Evolutionary conservation across 2,888 invertebrate genomes (phyloP).

Genomic region (Oxycera nigricornis): DNA sequence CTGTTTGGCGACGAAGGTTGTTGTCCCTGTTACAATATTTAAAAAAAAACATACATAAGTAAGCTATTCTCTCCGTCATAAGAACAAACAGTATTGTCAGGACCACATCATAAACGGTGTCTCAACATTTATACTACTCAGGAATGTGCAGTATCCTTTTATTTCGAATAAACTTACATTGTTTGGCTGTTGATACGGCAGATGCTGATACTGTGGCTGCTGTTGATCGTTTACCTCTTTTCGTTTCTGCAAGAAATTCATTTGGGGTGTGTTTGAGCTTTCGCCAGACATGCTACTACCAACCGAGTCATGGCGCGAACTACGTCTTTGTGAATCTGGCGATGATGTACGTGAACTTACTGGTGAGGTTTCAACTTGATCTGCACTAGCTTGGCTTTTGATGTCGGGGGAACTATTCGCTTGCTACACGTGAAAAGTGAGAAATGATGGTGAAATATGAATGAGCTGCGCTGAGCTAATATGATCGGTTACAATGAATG

Average conservation of each 20-base stretch:
- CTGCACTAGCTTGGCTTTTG: conserved; percentile 55
- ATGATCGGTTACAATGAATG: background rate
- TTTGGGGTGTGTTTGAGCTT: conserved; percentile 63
- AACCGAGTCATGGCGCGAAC: conserved; percentile 56
- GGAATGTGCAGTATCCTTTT: background rate
- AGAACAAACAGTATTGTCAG: background rate
- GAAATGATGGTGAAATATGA: background rate
- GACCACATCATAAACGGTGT: background rate
- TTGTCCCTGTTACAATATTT: conserved; percentile 1
- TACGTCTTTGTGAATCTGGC: conserved; percentile 63
- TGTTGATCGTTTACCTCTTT: conserved; percentile 57
- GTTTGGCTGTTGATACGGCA: conserved; percentile 2
- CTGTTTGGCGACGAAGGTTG: conserved; percentile 56
- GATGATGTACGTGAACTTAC: conserved; percentile 67
- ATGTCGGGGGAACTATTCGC: conserved; percentile 61
- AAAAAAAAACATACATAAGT: background rate
- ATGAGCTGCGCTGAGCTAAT: background rate
- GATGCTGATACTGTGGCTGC: conserved; percentile 58
- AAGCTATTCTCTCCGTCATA: background rate
- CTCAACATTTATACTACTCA: background rate
- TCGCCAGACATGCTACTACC: conserved; percentile 57
- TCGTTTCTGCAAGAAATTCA: conserved; percentile 65
- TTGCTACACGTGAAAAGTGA: conserved; percentile 53
- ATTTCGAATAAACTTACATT: background rate
- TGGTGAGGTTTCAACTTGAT: conserved; percentile 62